phyloP scores from a whole-genome alignment of 2,888 invertebrate species.

The Tenthredo distinguenda region DNA sequence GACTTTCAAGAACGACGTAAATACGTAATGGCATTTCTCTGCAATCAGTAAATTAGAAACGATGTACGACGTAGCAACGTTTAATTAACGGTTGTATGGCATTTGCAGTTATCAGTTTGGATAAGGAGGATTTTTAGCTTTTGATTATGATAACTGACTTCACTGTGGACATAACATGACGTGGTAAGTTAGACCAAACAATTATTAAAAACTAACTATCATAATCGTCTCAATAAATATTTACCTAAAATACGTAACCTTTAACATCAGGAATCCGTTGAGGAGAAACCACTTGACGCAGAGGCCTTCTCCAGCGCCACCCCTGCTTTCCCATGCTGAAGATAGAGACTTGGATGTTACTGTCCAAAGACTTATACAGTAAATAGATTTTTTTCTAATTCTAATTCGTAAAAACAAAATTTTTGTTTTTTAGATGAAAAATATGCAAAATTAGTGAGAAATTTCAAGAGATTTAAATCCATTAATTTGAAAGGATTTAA shows the following conservation, averaged over 20 bases:
- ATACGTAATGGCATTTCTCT: conserved; percentile 23
- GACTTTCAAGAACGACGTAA: conserved; percentile 35
- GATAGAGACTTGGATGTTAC: conserved; percentile 74
- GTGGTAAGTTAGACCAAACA: conserved; percentile 38
- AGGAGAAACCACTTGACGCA: conserved; percentile 70
- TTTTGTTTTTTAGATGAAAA: not conserved
- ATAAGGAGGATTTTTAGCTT: conserved; percentile 15
- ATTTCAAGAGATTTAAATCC: not conserved
- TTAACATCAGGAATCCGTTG: conserved; percentile 72
- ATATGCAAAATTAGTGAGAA: not conserved
- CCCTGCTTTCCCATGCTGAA: conserved; percentile 70
- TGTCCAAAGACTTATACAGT: conserved; percentile 75
- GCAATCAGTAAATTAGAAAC: conserved; percentile 13
- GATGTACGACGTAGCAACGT: conserved; percentile 32
- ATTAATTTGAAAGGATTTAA: not conserved
- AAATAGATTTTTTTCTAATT: conserved; percentile 50
- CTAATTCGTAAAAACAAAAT: not conserved
- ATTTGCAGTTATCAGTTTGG: conserved; percentile 35
- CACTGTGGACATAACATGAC: conserved; percentile 48
- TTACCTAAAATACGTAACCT: not conserved
- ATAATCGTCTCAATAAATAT: not conserved
- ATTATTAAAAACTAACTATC: not conserved
- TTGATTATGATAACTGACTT: conserved; percentile 46
- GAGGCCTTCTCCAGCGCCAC: conserved; percentile 73
- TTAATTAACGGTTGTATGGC: not conserved